A percentile compares a stretch with the other conserved stretches of the same genome.
These are phyloP conservation scores for Strongylocentrotus purpuratus DNA, from an alignment of 35 echinoderm and acorn worm species.

Conservation along the genomic window DNA sequence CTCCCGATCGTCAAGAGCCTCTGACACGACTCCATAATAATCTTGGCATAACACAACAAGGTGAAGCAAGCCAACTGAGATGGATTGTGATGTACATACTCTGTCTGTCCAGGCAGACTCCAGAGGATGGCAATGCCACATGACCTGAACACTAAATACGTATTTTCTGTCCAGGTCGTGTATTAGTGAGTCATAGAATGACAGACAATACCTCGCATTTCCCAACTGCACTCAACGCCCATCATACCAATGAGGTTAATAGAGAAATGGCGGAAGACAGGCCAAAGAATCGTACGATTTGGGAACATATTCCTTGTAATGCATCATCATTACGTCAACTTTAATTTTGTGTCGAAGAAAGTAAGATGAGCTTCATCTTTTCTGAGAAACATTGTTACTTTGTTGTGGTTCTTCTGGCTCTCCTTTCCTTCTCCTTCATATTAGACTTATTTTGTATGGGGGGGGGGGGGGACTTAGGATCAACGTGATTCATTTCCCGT, in stretches of 20 bases:
- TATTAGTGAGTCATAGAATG: neutral
- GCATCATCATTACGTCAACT: too few species aligned
- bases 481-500: too few species aligned
- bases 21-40: slow-evolving; percentile 17
- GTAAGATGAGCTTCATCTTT: too few species aligned
- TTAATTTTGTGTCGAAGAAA: too few species aligned
- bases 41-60: slow-evolving; percentile 10
- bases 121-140: neutral
- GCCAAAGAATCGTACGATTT: too few species aligned
- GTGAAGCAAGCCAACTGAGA: neutral
- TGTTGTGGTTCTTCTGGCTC: too few species aligned
- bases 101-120: neutral
- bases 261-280: too few species aligned
- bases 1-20: slow-evolving; percentile 13
- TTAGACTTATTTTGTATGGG: too few species aligned
- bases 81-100: neutral
- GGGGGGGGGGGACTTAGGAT: too few species aligned
- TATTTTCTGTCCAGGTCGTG: neutral
- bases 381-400: too few species aligned
- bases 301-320: too few species aligned
- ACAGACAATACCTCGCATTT: neutral
- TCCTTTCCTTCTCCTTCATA: too few species aligned
- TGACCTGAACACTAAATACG: neutral
- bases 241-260: neutral
- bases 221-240: neutral